Evolutionary conservation across 1,140 invertebrate genomes (phyloP).

Genomic region (Pentalonia nigronervosa): DNA sequence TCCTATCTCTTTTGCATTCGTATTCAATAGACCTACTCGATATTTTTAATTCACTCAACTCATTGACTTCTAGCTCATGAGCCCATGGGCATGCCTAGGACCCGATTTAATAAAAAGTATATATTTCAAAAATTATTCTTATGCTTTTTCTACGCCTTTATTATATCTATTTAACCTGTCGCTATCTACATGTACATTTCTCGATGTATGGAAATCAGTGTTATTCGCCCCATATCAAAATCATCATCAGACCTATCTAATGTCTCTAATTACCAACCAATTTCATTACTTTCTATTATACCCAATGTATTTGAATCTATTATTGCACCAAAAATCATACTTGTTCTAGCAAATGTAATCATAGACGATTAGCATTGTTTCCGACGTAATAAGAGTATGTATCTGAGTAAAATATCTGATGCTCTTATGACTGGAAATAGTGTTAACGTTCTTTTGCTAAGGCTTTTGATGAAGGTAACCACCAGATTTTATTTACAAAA

Average conservation of each 20-base stretch:
- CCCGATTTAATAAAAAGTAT: conserved; percentile 34
- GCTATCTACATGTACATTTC: conserved; percentile 34
- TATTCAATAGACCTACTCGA: background rate
- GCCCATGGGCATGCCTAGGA: no score
- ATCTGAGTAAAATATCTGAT: background rate
- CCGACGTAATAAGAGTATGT: no score
- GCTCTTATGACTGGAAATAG: no score
- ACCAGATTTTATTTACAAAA: no score
- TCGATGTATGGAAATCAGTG: conserved; percentile 30
- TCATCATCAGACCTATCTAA: conserved; percentile 3
- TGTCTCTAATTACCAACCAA: conserved; percentile 15
- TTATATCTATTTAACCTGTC: conserved; percentile 33
- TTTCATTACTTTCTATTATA: conserved; percentile 24
- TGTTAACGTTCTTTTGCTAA: no score
- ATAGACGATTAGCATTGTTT: conserved; percentile 43
- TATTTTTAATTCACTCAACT: conserved; percentile 19
- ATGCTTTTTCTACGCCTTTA: background rate
- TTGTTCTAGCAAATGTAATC: background rate
- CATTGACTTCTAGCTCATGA: conserved; percentile 25
- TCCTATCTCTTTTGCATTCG: background rate
- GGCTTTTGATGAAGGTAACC: no score
- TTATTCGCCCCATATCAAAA: conserved; percentile 37
- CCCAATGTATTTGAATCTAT: conserved; percentile 48
- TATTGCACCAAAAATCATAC: background rate
- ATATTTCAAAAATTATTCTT: conserved; percentile 30